Evolutionary conservation across 1,140 invertebrate species (phyloP), one percentile per base, ranked within the genome.

Genomic region (Aphelinus certus): DNA sequence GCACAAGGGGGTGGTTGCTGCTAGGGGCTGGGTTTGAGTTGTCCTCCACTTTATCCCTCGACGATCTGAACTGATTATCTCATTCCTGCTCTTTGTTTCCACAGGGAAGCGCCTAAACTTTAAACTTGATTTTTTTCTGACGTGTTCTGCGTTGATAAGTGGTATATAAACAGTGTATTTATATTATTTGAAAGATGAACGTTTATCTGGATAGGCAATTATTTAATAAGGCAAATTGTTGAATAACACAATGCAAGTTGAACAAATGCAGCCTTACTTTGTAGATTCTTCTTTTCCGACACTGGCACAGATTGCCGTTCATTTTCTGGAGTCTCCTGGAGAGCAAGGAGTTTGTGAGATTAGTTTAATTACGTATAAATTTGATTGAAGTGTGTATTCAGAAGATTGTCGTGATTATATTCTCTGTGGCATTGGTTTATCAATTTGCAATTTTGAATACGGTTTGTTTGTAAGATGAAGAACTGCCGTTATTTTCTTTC

Each of bases 1-100:
- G 92, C 92, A 83, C 93, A 94, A 84, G 92, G 94, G 73, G 94
- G 95, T 82, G 94, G 95, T 73, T 97, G 96, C 88, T 97, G 96
- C 92, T 97, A 96, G 91, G 90, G 89, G 81, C 81, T 85, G 84
- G 82, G 85, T 81, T 83, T 86, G 71, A 79, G 81, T 78, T 87
- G 85, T 83, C 84, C 83, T 73, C 80, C 81, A 79, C 79, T 86
- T 83, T 82, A 84, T 81, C 83, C 81, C 79, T 85, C 83, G 79
- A 76, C 80, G 75, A 85, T 87, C 79, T 85, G 80, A 87, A 83
- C 81, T 83, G 80, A 87, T 83, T 79, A 78, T 83, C 82, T 77
- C 80, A 86, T 82, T 83, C 81, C 81, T 82, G 80, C 80, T 86
- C 79, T 81, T 83, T 77, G 76, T 84, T 85, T 83, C 82, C 73